Percentiles rank a stretch among this genome's conserved stretches.
Evolutionary conservation across 2,113 vertebrate genomes (phyloP).

Genomic region (Carettochelys insculpta): DNA sequence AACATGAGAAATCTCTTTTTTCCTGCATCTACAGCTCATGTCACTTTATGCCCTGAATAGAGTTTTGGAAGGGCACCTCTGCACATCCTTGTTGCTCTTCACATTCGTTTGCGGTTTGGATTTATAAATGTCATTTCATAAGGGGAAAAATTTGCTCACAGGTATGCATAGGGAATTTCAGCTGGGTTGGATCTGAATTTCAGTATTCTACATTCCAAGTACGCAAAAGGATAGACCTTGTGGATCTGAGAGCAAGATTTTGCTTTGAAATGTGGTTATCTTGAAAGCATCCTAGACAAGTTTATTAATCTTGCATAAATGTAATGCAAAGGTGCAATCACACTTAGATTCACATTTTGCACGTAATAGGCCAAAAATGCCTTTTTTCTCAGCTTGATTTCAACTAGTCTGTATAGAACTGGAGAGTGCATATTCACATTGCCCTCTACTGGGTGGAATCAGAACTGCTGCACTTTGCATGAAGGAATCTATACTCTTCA

Average conservation of each 20-base stretch:
- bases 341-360: not conserved
- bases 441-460: not conserved
- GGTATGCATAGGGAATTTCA: not conserved
- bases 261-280: not conserved
- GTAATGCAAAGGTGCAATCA: not conserved
- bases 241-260: constrained; percentile 3
- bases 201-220: not conserved
- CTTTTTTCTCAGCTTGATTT: not conserved
- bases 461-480: not conserved
- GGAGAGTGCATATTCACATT: not conserved
- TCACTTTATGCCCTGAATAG: constrained; percentile 41
- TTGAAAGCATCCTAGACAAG: not conserved
- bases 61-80: not conserved
- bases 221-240: constrained; percentile 1
- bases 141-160: constrained; percentile 43
- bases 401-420: not conserved
- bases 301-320: constrained; percentile 22
- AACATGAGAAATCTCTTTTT: constrained; percentile 37
- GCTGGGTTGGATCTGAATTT: not conserved
- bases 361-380: not conserved
- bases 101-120: constrained; percentile 37
- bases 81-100: not conserved
- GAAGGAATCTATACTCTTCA: not conserved
- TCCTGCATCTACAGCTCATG: not conserved
- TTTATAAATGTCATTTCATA: constrained; percentile 30